Percentiles rank a stretch among this genome's conserved stretches.
Evolutionary conservation across 2,113 vertebrate genomes (phyloP).

Genomic region (Platichthys stellatus): DNA sequence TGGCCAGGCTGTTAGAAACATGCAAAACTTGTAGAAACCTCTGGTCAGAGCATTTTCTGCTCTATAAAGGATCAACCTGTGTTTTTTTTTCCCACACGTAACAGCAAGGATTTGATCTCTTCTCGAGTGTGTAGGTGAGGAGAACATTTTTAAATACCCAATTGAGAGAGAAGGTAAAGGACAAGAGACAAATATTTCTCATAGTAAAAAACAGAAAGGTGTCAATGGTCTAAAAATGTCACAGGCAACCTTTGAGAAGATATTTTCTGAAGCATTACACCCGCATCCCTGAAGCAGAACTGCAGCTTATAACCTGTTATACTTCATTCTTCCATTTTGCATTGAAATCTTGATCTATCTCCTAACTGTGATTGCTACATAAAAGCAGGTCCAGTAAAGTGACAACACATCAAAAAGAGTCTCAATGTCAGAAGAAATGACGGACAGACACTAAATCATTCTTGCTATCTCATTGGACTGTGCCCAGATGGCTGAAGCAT

Average conservation of each 20-base stretch:
- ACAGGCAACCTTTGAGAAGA: conserved; percentile 82
- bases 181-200: conserved; percentile 4
- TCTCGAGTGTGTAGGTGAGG: background rate
- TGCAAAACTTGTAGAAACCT: conserved; percentile 22
- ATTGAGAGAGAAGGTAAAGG: conserved; percentile 7
- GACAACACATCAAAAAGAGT: conserved; percentile 9
- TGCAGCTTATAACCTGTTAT: conserved; percentile 23
- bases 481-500: background rate
- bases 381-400: conserved; percentile 18
- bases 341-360: conserved; percentile 35
- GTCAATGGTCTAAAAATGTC: conserved; percentile 87
- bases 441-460: background rate
- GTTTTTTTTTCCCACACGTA: conserved; percentile 11
- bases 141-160: conserved; percentile 17
- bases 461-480: background rate
- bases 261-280: conserved; percentile 83
- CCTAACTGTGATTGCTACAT: conserved; percentile 28
- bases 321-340: conserved; percentile 22
- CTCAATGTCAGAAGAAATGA: background rate
- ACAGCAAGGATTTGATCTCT: conserved; percentile 6
- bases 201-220: conserved; percentile 55
- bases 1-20: conserved; percentile 2
- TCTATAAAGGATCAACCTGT: background rate
- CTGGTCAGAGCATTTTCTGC: conserved; percentile 4
- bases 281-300: conserved; percentile 75